Percentiles rank a stretch among this genome's conserved stretches.
Evolutionary conservation across 2,888 invertebrate species (phyloP).

Genomic region (Lobophora halterata): DNA sequence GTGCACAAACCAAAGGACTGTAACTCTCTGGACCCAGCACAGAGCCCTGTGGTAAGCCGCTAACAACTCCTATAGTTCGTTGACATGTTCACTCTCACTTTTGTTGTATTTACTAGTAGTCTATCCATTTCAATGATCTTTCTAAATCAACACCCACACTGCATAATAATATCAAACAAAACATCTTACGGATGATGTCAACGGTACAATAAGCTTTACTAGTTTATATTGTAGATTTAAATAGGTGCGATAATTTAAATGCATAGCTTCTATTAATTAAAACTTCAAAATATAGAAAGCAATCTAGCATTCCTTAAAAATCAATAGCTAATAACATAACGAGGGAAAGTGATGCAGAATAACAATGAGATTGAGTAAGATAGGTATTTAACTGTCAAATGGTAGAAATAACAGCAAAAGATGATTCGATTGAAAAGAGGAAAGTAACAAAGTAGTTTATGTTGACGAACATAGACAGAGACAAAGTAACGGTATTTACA

Average conservation of each 20-base stretch:
- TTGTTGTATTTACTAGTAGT: constrained; percentile 35
- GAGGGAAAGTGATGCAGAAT: constrained; percentile 39
- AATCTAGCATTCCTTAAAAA: no score
- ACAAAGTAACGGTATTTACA: constrained; percentile 41
- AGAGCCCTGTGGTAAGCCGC: constrained; percentile 56
- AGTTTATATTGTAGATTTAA: not conserved
- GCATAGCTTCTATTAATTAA: no score
- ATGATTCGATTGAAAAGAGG: constrained; percentile 36
- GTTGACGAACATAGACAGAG: constrained; percentile 36
- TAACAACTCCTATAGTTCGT: constrained; percentile 48
- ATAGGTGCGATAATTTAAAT: no score
- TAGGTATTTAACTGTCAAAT: constrained; percentile 31
- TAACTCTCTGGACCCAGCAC: constrained; percentile 37
- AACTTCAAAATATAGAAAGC: no score
- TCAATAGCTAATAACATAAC: constrained; percentile 28
- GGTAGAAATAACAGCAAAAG: constrained; percentile 30
- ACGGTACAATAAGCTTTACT: constrained; percentile 10
- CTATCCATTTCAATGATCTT: constrained; percentile 21
- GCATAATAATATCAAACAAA: constrained; percentile 6
- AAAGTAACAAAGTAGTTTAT: constrained; percentile 43
- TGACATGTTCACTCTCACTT: constrained; percentile 52
- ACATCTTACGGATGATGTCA: constrained; percentile 2
- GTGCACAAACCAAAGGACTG: constrained; percentile 41
- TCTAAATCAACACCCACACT: constrained; percentile 13
- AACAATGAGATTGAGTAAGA: constrained; percentile 35